Conservation (phyloP, 2,888 invertebrate genomes). For the Coelopa pilipes region DNA sequence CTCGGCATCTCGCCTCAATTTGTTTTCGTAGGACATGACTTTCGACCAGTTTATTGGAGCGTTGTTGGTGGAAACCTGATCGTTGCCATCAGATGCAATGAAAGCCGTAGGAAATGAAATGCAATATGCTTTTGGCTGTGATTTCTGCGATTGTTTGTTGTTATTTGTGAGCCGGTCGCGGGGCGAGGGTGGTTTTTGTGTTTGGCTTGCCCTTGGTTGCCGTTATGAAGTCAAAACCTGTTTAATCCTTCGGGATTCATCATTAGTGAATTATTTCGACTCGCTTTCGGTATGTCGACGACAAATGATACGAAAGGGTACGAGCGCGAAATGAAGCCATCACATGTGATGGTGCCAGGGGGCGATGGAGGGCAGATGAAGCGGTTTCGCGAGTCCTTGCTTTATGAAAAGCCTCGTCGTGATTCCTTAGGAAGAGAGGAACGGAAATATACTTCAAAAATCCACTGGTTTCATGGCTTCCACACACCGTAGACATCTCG, state of each 20-base stretch:
- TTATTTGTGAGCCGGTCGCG: conserved; percentile 7
- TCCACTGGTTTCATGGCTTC: too few species aligned
- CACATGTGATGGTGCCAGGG: neutral
- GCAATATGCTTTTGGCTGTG: conserved; percentile 23
- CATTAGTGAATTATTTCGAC: conserved; percentile 32
- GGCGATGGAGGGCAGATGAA: neutral
- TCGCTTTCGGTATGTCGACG: conserved; percentile 8
- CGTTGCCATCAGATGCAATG: neutral
- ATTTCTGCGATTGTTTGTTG: conserved; percentile 1
- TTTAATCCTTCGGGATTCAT: conserved; percentile 35
- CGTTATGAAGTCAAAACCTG: conserved; percentile 23
- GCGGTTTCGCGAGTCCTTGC: neutral
- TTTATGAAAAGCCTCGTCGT: neutral
- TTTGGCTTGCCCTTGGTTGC: too few species aligned
- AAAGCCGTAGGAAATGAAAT: conserved; percentile 3
- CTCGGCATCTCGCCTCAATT: too few species aligned
- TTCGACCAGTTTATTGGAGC: conserved; percentile 28
- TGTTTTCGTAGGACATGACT: conserved; percentile 30
- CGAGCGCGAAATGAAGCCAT: conserved; percentile 7
- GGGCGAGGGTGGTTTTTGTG: conserved; percentile 16
- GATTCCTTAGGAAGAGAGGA: neutral
- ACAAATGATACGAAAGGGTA: neutral
- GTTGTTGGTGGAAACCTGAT: conserved; percentile 20
- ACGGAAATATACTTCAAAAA: too few species aligned
- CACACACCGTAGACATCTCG: too few species aligned